A percentile compares a stretch with the other conserved stretches of the same genome.
Evolutionary conservation across 2,888 invertebrate species (phyloP).

Genomic region (Hesperia comma): DNA sequence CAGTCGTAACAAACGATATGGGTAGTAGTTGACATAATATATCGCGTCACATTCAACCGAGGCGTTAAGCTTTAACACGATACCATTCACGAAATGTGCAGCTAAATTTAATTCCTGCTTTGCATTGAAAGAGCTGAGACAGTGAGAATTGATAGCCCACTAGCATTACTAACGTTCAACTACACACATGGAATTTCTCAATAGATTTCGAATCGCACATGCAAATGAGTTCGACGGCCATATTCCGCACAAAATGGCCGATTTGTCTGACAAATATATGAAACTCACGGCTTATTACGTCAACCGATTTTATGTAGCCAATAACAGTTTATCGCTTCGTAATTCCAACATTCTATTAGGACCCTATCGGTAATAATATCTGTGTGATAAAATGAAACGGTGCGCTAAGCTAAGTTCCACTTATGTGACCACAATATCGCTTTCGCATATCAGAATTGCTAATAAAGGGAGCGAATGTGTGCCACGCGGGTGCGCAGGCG

Average conservation of each 20-base stretch:
- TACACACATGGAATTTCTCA: slow-evolving; percentile 49
- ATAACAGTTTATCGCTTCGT: slow-evolving; percentile 68
- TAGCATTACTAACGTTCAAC: slow-evolving; percentile 22
- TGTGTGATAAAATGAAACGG: slow-evolving; percentile 75
- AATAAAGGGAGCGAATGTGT: slow-evolving; percentile 76
- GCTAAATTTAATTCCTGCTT: slow-evolving; percentile 33
- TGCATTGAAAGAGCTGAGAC: slow-evolving; percentile 36
- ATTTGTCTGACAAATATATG: slow-evolving; percentile 77
- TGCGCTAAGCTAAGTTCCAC: slow-evolving; percentile 62
- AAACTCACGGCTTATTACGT: slow-evolving; percentile 71
- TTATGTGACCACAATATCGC: slow-evolving; percentile 75
- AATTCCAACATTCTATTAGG: slow-evolving; percentile 74
- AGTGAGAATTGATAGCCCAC: slow-evolving; percentile 27
- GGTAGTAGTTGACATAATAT: slow-evolving; percentile 22
- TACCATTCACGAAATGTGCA: slow-evolving; percentile 31
- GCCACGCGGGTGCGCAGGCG: slow-evolving; percentile 60
- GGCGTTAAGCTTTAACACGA: slow-evolving; percentile 23
- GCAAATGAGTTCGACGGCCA: slow-evolving; percentile 59
- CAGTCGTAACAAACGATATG: slow-evolving; percentile 19
- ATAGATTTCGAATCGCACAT: slow-evolving; percentile 63
- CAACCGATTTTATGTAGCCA: slow-evolving; percentile 69
- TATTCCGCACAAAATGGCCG: slow-evolving; percentile 64
- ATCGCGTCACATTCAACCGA: slow-evolving; percentile 17
- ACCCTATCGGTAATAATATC: slow-evolving; percentile 63
- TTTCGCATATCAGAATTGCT: slow-evolving; percentile 80